Evolutionary conservation across 64 coral and sea anemone genomes (phyloP).

Genomic region (Montipora capricornis): DNA sequence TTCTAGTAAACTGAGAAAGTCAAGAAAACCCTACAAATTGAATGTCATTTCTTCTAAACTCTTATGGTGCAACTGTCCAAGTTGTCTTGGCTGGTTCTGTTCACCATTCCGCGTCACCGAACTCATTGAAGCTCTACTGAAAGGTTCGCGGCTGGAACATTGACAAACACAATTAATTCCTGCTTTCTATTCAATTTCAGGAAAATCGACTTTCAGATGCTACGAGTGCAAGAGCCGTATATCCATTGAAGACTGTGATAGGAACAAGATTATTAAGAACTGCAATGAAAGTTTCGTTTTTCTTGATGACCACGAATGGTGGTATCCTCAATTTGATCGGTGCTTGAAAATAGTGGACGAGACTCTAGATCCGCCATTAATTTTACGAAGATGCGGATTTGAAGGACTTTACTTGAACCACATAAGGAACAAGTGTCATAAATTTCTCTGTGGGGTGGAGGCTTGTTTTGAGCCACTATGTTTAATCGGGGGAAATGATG

Average conservation of each 20-base stretch:
- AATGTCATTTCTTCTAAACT: too few species aligned
- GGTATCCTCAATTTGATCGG: not conserved
- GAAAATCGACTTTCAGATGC: not conserved
- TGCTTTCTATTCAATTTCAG: not conserved
- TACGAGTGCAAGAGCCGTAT: conserved; percentile 6
- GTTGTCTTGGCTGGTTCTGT: too few species aligned
- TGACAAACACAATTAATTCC: not conserved
- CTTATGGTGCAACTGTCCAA: too few species aligned
- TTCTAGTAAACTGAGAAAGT: too few species aligned
- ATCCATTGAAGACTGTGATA: not conserved
- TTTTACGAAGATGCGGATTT: conserved; percentile 5
- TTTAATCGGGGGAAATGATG: not conserved
- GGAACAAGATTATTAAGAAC: not conserved
- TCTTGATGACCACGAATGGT: not conserved
- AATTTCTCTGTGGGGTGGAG: not conserved
- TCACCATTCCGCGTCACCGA: too few species aligned
- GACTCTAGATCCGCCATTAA: not conserved
- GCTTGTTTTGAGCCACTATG: conserved; percentile 1
- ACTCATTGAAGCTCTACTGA: not conserved
- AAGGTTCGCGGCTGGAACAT: too few species aligned
- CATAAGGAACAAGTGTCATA: not conserved
- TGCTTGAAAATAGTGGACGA: conserved; percentile 11
- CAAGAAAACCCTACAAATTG: too few species aligned
- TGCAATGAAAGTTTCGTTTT: not conserved
- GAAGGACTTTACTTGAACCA: not conserved